Evolutionary conservation across 2,888 invertebrate species (phyloP), one percentile per base, ranked within the genome.

Genomic region (Acanthosepion pharaonis): DNA sequence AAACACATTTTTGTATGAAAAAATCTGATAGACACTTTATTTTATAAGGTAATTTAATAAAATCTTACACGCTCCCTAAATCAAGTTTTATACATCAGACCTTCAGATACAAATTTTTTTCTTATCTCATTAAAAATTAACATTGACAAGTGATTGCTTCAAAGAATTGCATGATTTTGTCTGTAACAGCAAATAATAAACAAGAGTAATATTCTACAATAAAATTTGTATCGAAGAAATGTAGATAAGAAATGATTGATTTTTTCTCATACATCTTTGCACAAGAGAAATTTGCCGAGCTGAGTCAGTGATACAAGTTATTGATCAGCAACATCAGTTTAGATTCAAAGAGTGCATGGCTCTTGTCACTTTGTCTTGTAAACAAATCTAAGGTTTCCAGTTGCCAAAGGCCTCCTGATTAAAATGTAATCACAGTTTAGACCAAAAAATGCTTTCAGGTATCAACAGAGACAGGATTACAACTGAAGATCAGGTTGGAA

Each of bases 301-400:
- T 33, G 15, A 78, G 78, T 78, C 59, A 59, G 59, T 59, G 23
- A 59, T 59, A 59, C 59, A 5, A 6, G 4, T 59, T 59, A 59
- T 59, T 59, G 59, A 59, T 59, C 59, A 23, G 5, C 23, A 59
- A 59, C 59, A 59, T 59, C 23, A 59, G 78, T 78, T 33, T n/a
- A n/a, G n/a, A 78, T 78, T 78, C n/a, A 78, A 78, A 78, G n/a
- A n/a, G 8, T 78, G 78, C 20, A 55, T 20, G 55, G 20, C 78
- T 78, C 78, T 78, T 59, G 23, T 59, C 59, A 23, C 23, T 20
- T 15, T 23, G 0, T 23, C n/a, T 78, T 78, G 78, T 78, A 78
- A 78, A 78, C 78, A 78, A 11, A 78, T 78, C 78, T 78, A 78
- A 78, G 78, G 78, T 78, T 78, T 78, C 78, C 78, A 78, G n/a